Percentiles rank a stretch among this genome's conserved stretches.
These are phyloP conservation scores for Rotaria magnacalcarata DNA, from an alignment of 2,888 invertebrate species.

Conservation along the genomic window DNA sequence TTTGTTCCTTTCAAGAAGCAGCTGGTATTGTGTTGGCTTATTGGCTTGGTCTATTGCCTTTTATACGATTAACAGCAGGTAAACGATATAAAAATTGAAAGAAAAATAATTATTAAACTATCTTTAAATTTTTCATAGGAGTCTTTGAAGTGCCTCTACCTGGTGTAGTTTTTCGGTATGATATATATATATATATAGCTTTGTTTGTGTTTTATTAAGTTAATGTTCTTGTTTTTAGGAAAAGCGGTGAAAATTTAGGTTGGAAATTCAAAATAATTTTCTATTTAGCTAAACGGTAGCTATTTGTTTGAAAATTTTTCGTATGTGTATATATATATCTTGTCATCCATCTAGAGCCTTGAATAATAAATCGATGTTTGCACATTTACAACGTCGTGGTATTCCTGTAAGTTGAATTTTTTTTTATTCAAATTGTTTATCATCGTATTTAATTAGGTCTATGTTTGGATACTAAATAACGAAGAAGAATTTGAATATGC, in stretches of 20 bases:
- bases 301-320: background rate
- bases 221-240: background rate
- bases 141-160: constrained; percentile 5
- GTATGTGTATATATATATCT: too few relatives aligned
- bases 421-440: too few relatives aligned
- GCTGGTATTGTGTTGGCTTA: constrained; percentile 62
- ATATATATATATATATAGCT: background rate
- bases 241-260: background rate
- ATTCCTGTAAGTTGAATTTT: constrained; percentile 63
- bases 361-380: constrained; percentile 65
- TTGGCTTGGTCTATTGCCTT: constrained; percentile 67
- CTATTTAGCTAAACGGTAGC: background rate
- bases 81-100: constrained; percentile 61
- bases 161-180: constrained; percentile 1
- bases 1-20: constrained; percentile 65
- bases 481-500: constrained; percentile 66
- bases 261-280: constrained; percentile 14
- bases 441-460: constrained; percentile 61
- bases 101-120: constrained; percentile 47
- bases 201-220: background rate
- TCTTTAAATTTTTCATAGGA: background rate
- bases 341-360: constrained; percentile 56
- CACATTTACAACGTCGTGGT: constrained; percentile 65
- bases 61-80: constrained; percentile 63
- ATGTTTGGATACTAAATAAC: constrained; percentile 68